Base-by-base conservation (phyloP, 2,888 invertebrate genomes). In the Cotesia congregata region DNA sequence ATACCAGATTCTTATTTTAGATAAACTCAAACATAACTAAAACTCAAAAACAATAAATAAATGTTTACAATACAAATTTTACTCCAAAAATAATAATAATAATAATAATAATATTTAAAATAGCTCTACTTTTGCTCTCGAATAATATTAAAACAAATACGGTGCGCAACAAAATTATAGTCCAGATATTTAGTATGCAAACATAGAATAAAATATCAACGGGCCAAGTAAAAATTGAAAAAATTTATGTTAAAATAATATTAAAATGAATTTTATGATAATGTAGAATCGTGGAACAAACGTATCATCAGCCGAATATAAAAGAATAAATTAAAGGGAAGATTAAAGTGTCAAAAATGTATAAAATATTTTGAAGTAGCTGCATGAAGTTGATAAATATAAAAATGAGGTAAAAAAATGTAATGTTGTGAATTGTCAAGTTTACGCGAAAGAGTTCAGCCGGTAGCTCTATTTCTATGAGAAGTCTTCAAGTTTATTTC, bases 401-500 rank as follows among this genome's bases (percentile, higher is more conserved):
- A 40, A 72, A 61, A 60, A 61, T 62, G 41, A 17, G 20, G 5
- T 17, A 40, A 50, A 17, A n/a, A 12, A 69, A 69, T 30, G 3
- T 30, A 30, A 30, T 30, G 30, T 17, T n/a, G 30, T 39, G 20
- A 39, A 67, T 30, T 39, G 41, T 50, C 39, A 62, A 72, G 40
- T 72, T 72, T 20, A 62, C 39, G 72, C 6, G 62, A 17, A 67
- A 41, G 62, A 41, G 62, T 15, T n/a, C 15, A 9, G 15, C 39
- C 7, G 39, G 7, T 39, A 62, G 61, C 62, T 72, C 40, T 40
- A 72, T 62, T 72, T 72, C 50, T 50, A 17, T 61, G 12, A 61
- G 40, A 62, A 72, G 62, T 72, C 61, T 62, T n/a, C 6, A 60
- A 62, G 17, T 68, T 70, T 41, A 30, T 60, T 60, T 70, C 50